Conservation (phyloP, 1,140 invertebrate genomes). For the Linepithema humile region DNA sequence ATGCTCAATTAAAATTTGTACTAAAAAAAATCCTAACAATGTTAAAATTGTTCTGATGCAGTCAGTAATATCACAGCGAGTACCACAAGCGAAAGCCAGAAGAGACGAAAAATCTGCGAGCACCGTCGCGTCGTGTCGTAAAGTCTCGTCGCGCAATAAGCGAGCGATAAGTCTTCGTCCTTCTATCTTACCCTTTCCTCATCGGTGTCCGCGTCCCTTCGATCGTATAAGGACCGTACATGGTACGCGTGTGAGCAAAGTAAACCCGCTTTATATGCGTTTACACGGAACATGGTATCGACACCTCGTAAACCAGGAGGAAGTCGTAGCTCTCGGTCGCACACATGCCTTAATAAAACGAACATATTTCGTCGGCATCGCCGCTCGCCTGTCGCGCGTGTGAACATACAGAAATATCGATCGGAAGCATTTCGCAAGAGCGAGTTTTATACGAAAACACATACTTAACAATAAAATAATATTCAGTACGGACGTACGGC, state of each 20-base stretch:
- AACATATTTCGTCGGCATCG: slow-evolving; percentile 54
- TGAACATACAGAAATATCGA: slow-evolving; percentile 61
- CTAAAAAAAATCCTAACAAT: not conserved
- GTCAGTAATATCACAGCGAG: not conserved
- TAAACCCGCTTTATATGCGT: slow-evolving; percentile 65
- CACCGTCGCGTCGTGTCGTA: slow-evolving; percentile 4
- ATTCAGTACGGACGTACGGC: not conserved
- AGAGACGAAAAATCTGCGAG: slow-evolving; percentile 21
- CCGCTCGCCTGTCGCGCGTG: slow-evolving; percentile 8
- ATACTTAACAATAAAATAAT: slow-evolving; percentile 14
- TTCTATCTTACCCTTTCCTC: slow-evolving; percentile 38
- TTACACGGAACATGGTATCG: slow-evolving; percentile 66
- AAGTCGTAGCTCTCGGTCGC: slow-evolving; percentile 62
- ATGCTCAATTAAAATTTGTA: not conserved
- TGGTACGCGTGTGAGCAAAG: slow-evolving; percentile 25
- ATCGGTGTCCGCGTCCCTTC: slow-evolving; percentile 18
- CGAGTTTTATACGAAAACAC: slow-evolving; percentile 23
- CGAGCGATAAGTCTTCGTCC: slow-evolving; percentile 57
- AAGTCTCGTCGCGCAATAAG: slow-evolving; percentile 42
- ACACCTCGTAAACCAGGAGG: slow-evolving; percentile 71
- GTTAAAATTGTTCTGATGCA: not conserved
- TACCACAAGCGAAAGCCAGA: not conserved
- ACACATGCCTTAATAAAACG: slow-evolving; percentile 66
- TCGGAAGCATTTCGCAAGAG: slow-evolving; percentile 2
- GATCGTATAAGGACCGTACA: slow-evolving; percentile 34